Percentiles rank a stretch among this genome's conserved stretches.
These are phyloP conservation scores for Percopsis transmontana DNA, from an alignment of 2,113 vertebrate species.

Conservation along the genomic window DNA sequence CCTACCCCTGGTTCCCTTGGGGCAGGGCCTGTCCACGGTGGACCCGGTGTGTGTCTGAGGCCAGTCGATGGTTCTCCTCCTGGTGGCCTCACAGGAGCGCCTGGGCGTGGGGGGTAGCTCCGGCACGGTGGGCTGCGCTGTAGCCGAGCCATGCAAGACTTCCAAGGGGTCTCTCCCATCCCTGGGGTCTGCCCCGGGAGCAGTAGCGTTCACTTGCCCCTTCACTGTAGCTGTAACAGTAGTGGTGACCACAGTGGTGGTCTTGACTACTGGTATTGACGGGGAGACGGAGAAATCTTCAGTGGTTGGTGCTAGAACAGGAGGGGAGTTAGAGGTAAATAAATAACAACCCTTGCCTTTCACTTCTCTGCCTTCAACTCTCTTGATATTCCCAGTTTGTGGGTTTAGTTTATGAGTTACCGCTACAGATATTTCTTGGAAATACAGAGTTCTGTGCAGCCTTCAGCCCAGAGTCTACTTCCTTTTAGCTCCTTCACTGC, in stretches of 20 bases:
- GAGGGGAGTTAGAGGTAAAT: slow-evolving; percentile 24
- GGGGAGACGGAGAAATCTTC: slow-evolving; percentile 84
- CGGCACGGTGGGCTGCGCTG: slow-evolving; percentile 82
- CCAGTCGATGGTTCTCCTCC: slow-evolving; percentile 90
- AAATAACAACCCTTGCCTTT: not conserved
- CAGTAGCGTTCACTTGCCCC: slow-evolving; percentile 74
- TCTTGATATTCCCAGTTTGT: slow-evolving; percentile 27
- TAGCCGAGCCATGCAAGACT: slow-evolving; percentile 78
- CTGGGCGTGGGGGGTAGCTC: slow-evolving; percentile 88
- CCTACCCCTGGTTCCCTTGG: slow-evolving; percentile 95
- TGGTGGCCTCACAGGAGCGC: slow-evolving; percentile 89
- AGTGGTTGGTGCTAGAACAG: slow-evolving; percentile 84
- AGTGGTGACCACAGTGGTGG: slow-evolving; percentile 78
- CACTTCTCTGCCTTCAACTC: not conserved
- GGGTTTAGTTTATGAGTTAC: slow-evolving; percentile 24
- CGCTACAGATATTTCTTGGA: slow-evolving; percentile 38
- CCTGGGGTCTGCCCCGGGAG: slow-evolving; percentile 81
- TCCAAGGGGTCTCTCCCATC: slow-evolving; percentile 86
- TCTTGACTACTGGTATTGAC: slow-evolving; percentile 81
- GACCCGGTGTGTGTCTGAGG: slow-evolving; percentile 92
- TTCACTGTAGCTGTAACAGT: slow-evolving; percentile 79
- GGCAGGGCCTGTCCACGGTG: slow-evolving; percentile 94
- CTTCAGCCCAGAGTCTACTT: slow-evolving; percentile 20
- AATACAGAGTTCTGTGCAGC: slow-evolving; percentile 37
- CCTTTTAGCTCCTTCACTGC: slow-evolving; percentile 16